phyloP scores from a whole-genome alignment of 2,888 invertebrate species.

The Trichopoda pennipes region DNA sequence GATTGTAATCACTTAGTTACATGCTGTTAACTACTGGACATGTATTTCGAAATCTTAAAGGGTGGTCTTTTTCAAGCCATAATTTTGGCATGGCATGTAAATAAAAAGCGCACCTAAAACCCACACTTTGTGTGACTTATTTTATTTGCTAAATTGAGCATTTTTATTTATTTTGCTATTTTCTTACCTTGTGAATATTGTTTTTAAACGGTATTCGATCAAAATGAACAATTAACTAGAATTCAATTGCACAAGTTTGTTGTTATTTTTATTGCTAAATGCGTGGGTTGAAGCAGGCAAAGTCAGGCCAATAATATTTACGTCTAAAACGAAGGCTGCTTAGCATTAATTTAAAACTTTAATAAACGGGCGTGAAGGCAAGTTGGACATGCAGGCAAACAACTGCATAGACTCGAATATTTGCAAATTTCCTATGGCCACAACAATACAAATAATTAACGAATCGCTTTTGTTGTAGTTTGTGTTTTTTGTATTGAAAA shows the following conservation, averaged over 20 bases:
- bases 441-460: conserved; percentile 1
- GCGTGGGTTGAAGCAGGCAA: conserved; percentile 34
- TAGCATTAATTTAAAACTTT: conserved; percentile 16
- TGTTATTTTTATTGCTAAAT: conserved; percentile 10
- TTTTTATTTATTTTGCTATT: conserved; percentile 5
- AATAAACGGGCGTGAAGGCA: conserved; percentile 14
- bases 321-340: conserved; percentile 33
- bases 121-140: conserved; percentile 5
- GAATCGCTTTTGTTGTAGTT: background rate
- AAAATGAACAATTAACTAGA: conserved; percentile 50
- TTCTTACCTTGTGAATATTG: conserved; percentile 43
- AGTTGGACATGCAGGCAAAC: conserved; percentile 19
- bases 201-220: conserved; percentile 52
- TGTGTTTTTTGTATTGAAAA: too few species aligned
- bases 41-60: conserved; percentile 34
- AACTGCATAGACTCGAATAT: too few species aligned
- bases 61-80: conserved; percentile 28
- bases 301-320: conserved; percentile 26
- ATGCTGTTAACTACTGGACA: conserved; percentile 3
- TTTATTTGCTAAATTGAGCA: conserved; percentile 1
- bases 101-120: background rate
- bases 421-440: background rate
- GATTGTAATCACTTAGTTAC: conserved; percentile 6
- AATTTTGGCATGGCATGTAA: conserved; percentile 12
- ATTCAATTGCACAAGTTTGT: conserved; percentile 30